These are phyloP conservation scores for Lutraria rhynchaena DNA, from an alignment of 1,140 invertebrate species.

Conservation along the genomic window DNA sequence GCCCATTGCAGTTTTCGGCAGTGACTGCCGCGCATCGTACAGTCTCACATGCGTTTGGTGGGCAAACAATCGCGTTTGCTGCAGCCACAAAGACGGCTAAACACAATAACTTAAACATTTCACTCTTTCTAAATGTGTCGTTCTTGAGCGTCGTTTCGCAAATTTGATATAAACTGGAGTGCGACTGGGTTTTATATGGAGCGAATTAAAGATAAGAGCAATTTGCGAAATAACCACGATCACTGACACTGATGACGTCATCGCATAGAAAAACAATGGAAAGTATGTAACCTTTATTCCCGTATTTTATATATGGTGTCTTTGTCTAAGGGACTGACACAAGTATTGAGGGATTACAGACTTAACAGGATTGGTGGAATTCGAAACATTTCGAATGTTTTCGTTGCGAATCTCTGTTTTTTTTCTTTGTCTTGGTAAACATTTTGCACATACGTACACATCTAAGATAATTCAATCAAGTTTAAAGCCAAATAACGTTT, in stretches of 20 bases:
- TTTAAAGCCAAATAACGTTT: no score
- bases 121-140: neutral
- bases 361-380: no score
- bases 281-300: no score
- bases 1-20: slow-evolving; percentile 55
- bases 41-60: slow-evolving; percentile 43
- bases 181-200: neutral
- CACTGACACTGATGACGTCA: neutral
- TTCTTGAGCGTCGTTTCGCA: neutral
- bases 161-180: neutral
- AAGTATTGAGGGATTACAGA: no score
- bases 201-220: slow-evolving; percentile 4
- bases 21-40: slow-evolving; percentile 56
- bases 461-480: no score
- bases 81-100: slow-evolving; percentile 3
- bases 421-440: no score
- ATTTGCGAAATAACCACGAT: slow-evolving; percentile 18
- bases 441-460: no score
- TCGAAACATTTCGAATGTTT: no score
- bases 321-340: no score
- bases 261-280: no score
- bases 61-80: slow-evolving; percentile 49
- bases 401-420: no score
- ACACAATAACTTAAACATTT: slow-evolving; percentile 44
- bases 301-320: no score